These are phyloP conservation scores for Sclerurus mexicanus DNA, from an alignment of 2,113 vertebrate genomes.

Conservation along the genomic window DNA sequence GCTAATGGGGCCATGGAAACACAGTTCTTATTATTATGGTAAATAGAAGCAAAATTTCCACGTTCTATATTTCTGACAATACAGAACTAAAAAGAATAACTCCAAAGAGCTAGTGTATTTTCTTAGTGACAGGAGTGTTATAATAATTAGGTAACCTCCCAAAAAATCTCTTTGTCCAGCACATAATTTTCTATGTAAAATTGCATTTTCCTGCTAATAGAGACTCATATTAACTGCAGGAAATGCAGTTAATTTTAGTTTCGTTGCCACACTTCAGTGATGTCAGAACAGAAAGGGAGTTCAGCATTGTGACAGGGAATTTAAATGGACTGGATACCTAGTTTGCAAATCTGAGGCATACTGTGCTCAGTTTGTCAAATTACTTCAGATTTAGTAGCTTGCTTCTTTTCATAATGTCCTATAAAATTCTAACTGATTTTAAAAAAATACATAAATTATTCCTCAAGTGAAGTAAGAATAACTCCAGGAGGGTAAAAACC, in stretches of 20 bases:
- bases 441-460: not conserved
- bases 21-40: not conserved
- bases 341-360: not conserved
- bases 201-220: not conserved
- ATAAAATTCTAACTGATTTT: not conserved
- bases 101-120: not conserved
- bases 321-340: not conserved
- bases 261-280: not conserved
- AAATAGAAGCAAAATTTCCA: not conserved
- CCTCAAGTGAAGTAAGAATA: not conserved
- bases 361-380: not conserved
- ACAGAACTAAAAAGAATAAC: not conserved
- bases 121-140: not conserved
- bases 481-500: not conserved
- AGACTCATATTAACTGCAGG: not conserved
- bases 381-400: not conserved
- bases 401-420: not conserved
- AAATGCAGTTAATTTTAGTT: not conserved
- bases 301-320: not conserved
- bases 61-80: not conserved
- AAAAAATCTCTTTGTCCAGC: not conserved
- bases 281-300: not conserved
- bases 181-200: not conserved
- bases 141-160: accelerated
- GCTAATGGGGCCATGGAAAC: not conserved